These are phyloP conservation scores for Eupithecia pulchellata DNA, from an alignment of 2,888 invertebrate genomes.

Conservation along the genomic window DNA sequence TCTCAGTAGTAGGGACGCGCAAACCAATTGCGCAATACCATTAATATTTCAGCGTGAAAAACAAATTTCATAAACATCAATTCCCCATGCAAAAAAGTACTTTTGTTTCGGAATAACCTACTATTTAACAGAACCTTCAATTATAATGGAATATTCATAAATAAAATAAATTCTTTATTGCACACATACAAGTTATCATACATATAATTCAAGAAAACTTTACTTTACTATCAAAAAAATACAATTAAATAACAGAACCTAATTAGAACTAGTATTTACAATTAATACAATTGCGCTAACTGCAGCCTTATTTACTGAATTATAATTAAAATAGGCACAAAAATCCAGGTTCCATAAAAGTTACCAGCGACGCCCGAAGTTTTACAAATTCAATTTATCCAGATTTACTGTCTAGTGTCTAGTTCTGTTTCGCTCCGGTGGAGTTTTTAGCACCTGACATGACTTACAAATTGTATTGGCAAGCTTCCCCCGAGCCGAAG, in stretches of 20 bases:
- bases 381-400: conserved; percentile 71
- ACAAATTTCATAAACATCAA: background rate
- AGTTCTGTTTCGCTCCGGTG: conserved; percentile 60
- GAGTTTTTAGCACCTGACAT: conserved; percentile 79
- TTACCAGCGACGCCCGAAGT: conserved; percentile 57
- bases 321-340: conserved; percentile 15
- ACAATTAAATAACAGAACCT: too few relatives aligned
- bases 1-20: too few relatives aligned
- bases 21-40: too few relatives aligned
- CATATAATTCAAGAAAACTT: too few relatives aligned
- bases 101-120: background rate
- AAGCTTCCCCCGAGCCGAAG: conserved; percentile 55
- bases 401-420: conserved; percentile 70
- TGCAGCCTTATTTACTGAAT: too few relatives aligned
- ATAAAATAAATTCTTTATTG: too few relatives aligned
- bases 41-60: background rate
- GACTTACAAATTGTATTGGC: conserved; percentile 75
- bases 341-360: conserved; percentile 58
- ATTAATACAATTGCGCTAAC: too few relatives aligned
- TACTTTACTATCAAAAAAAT: too few relatives aligned
- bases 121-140: background rate
- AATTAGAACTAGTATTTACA: too few relatives aligned
- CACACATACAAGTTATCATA: too few relatives aligned
- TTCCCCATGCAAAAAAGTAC: background rate
- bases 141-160: too few relatives aligned